Percentiles rank a stretch among this genome's conserved stretches.
Conservation (phyloP, 2,113 vertebrate species). For the Leucopsar rothschildi region DNA sequence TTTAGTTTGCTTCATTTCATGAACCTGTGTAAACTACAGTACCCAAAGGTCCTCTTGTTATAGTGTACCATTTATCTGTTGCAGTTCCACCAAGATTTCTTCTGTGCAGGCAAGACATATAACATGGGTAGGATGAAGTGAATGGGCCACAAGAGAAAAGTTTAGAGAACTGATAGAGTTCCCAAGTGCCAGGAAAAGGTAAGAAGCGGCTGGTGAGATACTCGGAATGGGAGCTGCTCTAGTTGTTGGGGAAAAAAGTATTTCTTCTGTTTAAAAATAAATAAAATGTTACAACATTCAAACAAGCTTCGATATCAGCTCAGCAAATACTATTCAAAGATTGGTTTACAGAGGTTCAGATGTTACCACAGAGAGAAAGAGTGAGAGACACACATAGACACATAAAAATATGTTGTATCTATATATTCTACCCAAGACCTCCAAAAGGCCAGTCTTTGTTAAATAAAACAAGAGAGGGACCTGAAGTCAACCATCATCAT, state of each 20-base stretch:
- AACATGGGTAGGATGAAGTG: background rate
- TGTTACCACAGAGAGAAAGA: background rate
- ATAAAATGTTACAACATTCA: background rate
- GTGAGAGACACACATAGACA: fast-evolving
- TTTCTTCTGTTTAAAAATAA: background rate
- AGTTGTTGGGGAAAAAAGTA: background rate
- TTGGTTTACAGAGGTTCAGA: background rate
- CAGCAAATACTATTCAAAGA: background rate
- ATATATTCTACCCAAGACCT: background rate
- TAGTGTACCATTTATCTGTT: background rate
- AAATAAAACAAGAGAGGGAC: background rate
- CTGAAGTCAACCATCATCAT: background rate
- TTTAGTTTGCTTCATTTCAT: background rate
- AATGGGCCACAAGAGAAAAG: background rate
- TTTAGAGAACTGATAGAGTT: background rate
- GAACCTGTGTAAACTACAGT: background rate
- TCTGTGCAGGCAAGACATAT: background rate
- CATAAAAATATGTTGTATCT: background rate
- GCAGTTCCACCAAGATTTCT: background rate
- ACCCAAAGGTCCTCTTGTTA: background rate
- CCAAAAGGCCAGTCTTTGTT: background rate
- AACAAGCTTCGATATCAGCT: background rate
- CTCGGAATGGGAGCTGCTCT: background rate
- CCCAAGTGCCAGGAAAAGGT: background rate
- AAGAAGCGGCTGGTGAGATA: background rate